These are phyloP conservation scores for Dryocosmus kuriphilus DNA, from an alignment of 2,888 invertebrate species.

Conservation along the genomic window DNA sequence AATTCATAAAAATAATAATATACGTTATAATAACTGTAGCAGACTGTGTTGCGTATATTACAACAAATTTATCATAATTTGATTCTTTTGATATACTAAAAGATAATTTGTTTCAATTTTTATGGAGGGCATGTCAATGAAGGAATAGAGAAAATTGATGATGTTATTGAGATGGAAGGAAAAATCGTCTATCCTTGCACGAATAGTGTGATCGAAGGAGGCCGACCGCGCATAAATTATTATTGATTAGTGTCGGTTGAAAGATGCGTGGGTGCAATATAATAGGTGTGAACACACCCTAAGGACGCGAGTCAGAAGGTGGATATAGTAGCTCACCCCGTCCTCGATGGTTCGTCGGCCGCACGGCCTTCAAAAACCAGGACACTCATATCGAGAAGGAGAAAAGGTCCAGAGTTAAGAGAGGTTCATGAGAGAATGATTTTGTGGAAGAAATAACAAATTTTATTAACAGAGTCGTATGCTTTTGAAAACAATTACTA, in stretches of 20 bases:
- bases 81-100: no score
- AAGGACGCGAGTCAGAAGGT: conserved; percentile 59
- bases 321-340: conserved; percentile 67
- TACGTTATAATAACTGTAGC: no score
- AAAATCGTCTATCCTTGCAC: conserved; percentile 31
- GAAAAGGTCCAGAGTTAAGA: conserved; percentile 47
- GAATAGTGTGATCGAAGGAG: conserved; percentile 57
- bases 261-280: conserved; percentile 55
- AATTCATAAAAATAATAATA: background rate
- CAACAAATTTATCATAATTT: background rate
- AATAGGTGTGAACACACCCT: conserved; percentile 65
- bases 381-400: conserved; percentile 55
- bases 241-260: conserved; percentile 54
- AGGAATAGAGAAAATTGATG: background rate
- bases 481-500: background rate
- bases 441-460: conserved; percentile 28
- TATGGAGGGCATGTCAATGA: background rate
- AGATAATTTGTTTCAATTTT: no score
- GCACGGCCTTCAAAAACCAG: conserved; percentile 66
- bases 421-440: conserved; percentile 15
- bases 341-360: conserved; percentile 73
- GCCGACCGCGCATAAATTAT: conserved; percentile 67
- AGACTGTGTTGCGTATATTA: background rate
- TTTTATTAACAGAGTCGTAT: background rate
- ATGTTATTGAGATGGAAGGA: conserved; percentile 11